Evolutionary conservation across 2,797 vertebrate species (phyloP), one percentile per base, ranked within the genome.

Genomic region (Triplophysa yarkandensis): DNA sequence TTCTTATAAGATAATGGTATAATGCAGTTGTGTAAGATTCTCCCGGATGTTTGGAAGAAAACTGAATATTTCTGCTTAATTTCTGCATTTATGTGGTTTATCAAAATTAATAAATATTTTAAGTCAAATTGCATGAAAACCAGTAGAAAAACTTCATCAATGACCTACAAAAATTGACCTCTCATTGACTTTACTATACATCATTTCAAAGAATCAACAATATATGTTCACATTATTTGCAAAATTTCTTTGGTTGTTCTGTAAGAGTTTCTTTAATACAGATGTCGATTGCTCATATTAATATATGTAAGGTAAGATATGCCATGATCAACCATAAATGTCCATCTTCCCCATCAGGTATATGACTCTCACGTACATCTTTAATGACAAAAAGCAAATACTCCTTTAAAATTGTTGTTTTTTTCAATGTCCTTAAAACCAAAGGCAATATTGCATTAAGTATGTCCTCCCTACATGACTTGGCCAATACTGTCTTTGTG

Each of bases 1-100:
- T 54, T 41, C 23, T 65, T 19, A 65, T 65, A 16, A 25, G 39
- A 66, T 57, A 34, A 74, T 46, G 48, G 19, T 25, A 57, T 25
- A 65, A 43, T 73, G 61, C 30, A 55, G 25, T 55, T 64, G 7
- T 63, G 60, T 55, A 43, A 73, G 71, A 64, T 55, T 7, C 10
- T 54, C 64, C 41, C 28, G 28, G 17, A 30, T 46, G 50, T 41
- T 27, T 43, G 65, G n/a, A 55, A 55, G 25, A 32, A 36, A 30
- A 16, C 50, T 34, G 0, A 5, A 68, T 25, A 69, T 46, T 57
- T 44, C 36, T 65, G 50, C 36, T 3, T 73, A 34, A 32, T 46
- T 54, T 25, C 61, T 74, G 9, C 50, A 13, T 39, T 32, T 16
- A 54, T 64, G 39, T 66, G 28, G 25, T 44, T n/a, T 34, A 57